Evolutionary conservation across 2,888 invertebrate genomes (phyloP), one percentile per base, ranked within the genome.

Genomic region (Lacanobia oleracea): DNA sequence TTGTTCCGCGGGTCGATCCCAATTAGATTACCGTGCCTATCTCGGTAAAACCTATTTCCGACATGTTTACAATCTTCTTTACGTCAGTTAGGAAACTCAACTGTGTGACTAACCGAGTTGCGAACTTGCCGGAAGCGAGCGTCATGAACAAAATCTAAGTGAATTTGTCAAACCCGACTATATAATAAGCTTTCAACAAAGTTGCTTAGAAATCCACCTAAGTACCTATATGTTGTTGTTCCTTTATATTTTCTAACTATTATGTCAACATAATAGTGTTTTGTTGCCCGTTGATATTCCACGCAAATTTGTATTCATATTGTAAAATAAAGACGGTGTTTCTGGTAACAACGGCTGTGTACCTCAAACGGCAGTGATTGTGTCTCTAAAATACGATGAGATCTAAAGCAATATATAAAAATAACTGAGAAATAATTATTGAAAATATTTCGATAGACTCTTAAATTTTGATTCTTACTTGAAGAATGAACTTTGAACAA

Each of bases 141-240:
- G 89, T 91, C 91, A 91, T 88, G 91, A 93, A 92, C 93, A 93
- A 94, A 94, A 93, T 94, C 89, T 93, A 94, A 94, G 93, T 93
- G 92, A 93, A 94, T 94, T 94, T 93, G 91, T 94, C 93, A 93
- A 94, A 93, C 90, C 91, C 91, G 91, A 89, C 90, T 91, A 88
- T 90, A 90, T 94, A 94, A 94, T 94, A 92, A 94, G 94, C 93
- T 93, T 92, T 89, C 87, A 87, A 89, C 85, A 87, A 91, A 92
- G 90, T 91, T 90, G 86, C 87, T 90, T 90, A 88, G 88, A 87
- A 88, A 89, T 89, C 88, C 91, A 71, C 80, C 86, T 83, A 83
- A 84, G 87, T 87, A 89, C 72, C 18, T 72, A 79, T 18, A 51
- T 68, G 2, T 10, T 40, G 40, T 40, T 43, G 64, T 64, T 56